Evolutionary conservation across 2,113 vertebrate species (phyloP).

Genomic region (Oceanites oceanicus): DNA sequence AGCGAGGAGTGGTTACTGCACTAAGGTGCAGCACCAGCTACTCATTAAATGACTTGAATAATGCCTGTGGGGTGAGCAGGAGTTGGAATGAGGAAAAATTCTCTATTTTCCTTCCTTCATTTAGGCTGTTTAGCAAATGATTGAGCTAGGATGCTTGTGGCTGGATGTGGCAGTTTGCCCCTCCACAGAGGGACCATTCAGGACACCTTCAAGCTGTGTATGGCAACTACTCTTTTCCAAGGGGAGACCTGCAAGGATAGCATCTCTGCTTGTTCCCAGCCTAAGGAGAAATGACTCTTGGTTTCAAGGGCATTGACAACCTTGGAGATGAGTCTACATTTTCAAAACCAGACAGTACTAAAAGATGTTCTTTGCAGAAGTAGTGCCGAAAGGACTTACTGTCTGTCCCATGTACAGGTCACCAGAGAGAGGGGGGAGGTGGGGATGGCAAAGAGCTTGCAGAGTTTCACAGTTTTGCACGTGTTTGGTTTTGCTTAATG

Average conservation of each 20-base stretch:
- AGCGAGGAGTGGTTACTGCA: accelerated
- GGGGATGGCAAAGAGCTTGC: neutral
- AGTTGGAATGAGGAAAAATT: neutral
- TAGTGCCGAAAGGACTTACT: neutral
- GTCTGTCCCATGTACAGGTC: neutral
- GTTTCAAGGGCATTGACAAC: neutral
- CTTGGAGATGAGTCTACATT: neutral
- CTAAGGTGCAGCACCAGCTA: neutral
- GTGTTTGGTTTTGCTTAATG: neutral
- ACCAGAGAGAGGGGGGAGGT: neutral
- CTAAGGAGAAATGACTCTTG: neutral
- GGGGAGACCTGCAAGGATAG: neutral
- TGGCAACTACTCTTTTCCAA: neutral
- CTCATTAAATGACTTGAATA: neutral
- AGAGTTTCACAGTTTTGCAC: accelerated
- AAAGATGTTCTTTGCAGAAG: neutral
- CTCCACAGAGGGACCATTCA: neutral
- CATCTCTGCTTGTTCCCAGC: neutral
- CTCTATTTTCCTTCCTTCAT: accelerated
- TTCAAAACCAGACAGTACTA: neutral
- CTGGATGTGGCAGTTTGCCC: neutral
- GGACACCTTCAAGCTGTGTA: neutral
- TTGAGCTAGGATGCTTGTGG: neutral
- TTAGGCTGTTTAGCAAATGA: neutral
- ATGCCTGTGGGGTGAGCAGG: neutral